Conservation (phyloP, 2,888 invertebrate species). For the Rosalia funebris region DNA sequence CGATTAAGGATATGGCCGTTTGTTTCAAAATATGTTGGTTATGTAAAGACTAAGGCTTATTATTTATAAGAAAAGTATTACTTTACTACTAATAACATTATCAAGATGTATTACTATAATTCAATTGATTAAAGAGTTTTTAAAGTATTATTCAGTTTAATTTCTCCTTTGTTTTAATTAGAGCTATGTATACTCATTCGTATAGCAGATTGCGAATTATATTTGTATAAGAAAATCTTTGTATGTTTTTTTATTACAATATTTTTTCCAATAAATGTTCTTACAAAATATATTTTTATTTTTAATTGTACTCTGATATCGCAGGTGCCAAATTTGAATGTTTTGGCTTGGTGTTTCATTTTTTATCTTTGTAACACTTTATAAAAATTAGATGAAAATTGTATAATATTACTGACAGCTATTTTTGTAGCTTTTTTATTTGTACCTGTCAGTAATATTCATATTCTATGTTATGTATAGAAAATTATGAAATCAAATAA, state of each 20-base stretch:
- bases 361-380: constrained; percentile 21
- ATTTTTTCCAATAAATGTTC: constrained; percentile 55
- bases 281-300: constrained; percentile 43
- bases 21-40: constrained; percentile 41
- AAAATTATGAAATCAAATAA: constrained; percentile 26
- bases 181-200: constrained; percentile 43
- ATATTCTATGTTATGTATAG: constrained; percentile 26
- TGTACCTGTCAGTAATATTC: constrained; percentile 19
- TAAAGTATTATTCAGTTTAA: constrained; percentile 35
- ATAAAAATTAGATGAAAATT: constrained; percentile 12
- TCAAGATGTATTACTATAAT: constrained; percentile 31
- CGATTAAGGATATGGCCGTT: constrained; percentile 34
- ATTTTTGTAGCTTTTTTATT: constrained; percentile 21
- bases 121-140: constrained; percentile 37
- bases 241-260: constrained; percentile 54
- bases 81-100: constrained; percentile 29
- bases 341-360: constrained; percentile 20
- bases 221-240: constrained; percentile 50
- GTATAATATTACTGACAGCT: constrained; percentile 24
- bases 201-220: constrained; percentile 47
- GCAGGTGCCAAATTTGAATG: constrained; percentile 31
- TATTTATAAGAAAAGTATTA: constrained; percentile 40
- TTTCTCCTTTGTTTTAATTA: constrained; percentile 31
- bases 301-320: constrained; percentile 30
- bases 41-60: constrained; percentile 40